Percentiles rank a stretch among this genome's conserved stretches.
These are phyloP conservation scores for Daboia siamensis DNA, from an alignment of 2,113 vertebrate genomes.

Conservation along the genomic window DNA sequence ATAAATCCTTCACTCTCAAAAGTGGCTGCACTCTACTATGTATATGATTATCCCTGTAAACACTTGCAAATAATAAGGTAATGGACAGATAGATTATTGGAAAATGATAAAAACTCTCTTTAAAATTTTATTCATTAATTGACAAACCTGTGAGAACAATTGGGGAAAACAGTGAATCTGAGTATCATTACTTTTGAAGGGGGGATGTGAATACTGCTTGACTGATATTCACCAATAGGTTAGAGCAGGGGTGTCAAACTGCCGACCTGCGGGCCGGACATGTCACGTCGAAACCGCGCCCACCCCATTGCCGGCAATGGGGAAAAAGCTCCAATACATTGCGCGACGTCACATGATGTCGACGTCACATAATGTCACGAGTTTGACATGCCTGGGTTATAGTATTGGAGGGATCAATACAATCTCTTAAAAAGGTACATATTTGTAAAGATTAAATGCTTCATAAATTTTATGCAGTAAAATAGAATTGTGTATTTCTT, in stretches of 20 bases:
- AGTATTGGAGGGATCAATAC: background rate
- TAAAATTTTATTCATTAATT: background rate
- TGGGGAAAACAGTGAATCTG: background rate
- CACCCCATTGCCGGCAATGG: too few species aligned
- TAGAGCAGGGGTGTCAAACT: too few species aligned
- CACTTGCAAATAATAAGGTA: background rate
- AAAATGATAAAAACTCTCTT: background rate
- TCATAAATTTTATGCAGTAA: background rate
- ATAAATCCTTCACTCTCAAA: background rate
- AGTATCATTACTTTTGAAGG: background rate
- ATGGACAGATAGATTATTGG: background rate
- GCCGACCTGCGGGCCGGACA: too few species aligned
- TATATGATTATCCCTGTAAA: background rate
- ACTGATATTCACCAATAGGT: background rate
- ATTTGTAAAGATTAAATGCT: background rate
- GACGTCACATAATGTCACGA: too few species aligned
- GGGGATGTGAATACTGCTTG: background rate
- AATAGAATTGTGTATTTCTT: background rate
- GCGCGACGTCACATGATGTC: too few species aligned
- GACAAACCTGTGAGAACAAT: background rate
- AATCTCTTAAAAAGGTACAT: background rate
- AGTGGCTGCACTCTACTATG: background rate
- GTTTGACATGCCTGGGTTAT: too few species aligned
- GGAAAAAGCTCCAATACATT: too few species aligned
- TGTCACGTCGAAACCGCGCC: too few species aligned